These are phyloP conservation scores for Corythornis madagascariensis DNA, from an alignment of 2,113 vertebrate species.

Conservation along the genomic window DNA sequence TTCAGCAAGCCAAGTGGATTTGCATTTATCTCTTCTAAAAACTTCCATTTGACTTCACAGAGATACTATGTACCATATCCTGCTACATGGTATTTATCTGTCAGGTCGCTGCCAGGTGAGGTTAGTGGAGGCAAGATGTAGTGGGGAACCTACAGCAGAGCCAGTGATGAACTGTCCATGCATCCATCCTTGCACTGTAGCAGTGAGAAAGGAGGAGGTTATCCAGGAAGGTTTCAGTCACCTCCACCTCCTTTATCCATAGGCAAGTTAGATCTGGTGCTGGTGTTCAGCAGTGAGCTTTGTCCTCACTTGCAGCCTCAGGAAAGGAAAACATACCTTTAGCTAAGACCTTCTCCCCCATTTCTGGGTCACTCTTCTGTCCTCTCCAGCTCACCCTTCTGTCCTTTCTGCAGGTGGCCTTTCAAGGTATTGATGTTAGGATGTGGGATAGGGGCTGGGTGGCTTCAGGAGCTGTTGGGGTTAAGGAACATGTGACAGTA, in stretches of 20 bases:
- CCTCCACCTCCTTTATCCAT: background rate
- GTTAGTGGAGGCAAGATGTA: background rate
- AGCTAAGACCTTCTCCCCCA: background rate
- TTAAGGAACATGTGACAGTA: background rate
- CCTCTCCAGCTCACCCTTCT: background rate
- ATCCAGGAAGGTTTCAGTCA: background rate
- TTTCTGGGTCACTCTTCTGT: background rate
- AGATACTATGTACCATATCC: too few species aligned
- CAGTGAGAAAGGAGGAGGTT: background rate
- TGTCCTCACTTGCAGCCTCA: background rate
- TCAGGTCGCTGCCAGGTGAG: background rate
- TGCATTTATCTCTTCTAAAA: too few species aligned
- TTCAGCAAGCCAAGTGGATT: too few species aligned
- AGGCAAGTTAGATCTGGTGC: background rate
- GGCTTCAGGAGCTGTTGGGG: background rate
- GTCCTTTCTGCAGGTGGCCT: background rate
- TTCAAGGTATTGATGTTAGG: background rate
- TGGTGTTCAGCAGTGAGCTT: background rate
- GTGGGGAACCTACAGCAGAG: accelerated
- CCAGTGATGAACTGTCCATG: background rate
- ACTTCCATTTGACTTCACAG: too few species aligned
- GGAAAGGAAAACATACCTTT: background rate
- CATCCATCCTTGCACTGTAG: background rate
- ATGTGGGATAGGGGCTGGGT: background rate
- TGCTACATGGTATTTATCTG: accelerated